Percentiles rank a stretch among this genome's conserved stretches.
Conservation (phyloP, 2,113 vertebrate species). For the Microcebus ravelobensis region DNA sequence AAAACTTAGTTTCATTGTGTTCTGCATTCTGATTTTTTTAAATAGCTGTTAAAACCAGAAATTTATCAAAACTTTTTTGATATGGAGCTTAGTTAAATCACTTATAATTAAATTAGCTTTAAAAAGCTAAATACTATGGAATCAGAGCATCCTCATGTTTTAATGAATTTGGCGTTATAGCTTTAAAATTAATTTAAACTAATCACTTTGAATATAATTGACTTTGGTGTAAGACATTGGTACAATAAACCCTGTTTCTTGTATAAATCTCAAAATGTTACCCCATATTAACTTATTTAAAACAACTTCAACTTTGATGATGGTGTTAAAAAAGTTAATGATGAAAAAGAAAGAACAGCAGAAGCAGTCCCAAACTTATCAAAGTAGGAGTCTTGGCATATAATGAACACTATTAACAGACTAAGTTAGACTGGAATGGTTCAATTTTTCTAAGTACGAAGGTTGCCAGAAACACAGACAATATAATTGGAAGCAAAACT, state of each 20-base stretch:
- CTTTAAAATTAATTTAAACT: background rate
- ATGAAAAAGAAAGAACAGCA: background rate
- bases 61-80: background rate
- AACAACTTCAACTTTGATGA: background rate
- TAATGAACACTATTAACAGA: background rate
- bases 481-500: background rate
- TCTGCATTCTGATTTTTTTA: background rate
- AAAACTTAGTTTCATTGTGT: background rate
- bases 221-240: background rate
- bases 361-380: background rate
- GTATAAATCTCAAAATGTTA: background rate
- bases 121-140: background rate
- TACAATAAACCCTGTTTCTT: background rate
- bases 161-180: background rate
- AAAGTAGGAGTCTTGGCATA: background rate
- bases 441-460: background rate
- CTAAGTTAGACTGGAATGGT: background rate
- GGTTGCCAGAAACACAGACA: background rate
- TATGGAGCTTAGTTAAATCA: background rate
- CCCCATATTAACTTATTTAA: background rate
- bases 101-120: background rate
- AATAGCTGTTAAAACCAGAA: background rate
- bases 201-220: background rate
- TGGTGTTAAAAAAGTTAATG: background rate
- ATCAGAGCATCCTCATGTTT: background rate